Base-by-base conservation (phyloP, 2,888 invertebrate genomes). In the Campoplex nolae region DNA sequence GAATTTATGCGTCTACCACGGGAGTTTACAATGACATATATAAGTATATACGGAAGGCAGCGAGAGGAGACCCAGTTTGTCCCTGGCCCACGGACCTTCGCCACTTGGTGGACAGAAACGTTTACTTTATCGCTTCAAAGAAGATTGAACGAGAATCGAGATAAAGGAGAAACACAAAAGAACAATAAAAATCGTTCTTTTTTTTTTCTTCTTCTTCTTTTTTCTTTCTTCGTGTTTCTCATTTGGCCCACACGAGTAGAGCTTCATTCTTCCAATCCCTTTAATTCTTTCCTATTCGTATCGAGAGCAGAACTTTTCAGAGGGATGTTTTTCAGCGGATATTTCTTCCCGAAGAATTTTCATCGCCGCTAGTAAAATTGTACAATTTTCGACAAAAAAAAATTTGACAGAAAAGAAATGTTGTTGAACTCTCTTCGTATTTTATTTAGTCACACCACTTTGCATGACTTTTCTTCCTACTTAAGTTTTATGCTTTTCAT, bases 1-100 rank as follows among this genome's bases (percentile, higher is more conserved):
- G 88, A 90, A 92, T 91, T 91, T 91, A 91, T 91, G 89, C 88
- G 89, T 89, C 89, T 88, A 77, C 85, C 78, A 83, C 74, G 75
- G 78, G 70, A 75, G 42, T 68, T 75, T 42, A 56, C 45, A 6
- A 4, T 38, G 4, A 56, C n/a, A n/a, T 48, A 42, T 70, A 42
- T 73, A 62, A 56, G 35, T 51, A n/a, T 68, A 35, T 67, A 28
- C 16, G 35, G 16, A 32, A 65, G 71, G 4, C 4, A 4, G 38
- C 6, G 6, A 65, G 16, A 3, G 38, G 13, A 38, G n/a, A 23
- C 35, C 51, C 32, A 62, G 77, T 45, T 81, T 84, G 73, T 77
- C 84, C 84, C 16, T 77, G 74, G 77, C 78, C 80, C 75, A 65
- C 75, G 70, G 71, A 83, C 78, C 77, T 84, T 84, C 82, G 70